Conservation (phyloP, 2,113 vertebrate genomes). For the Telmatochromis sp. region DNA sequence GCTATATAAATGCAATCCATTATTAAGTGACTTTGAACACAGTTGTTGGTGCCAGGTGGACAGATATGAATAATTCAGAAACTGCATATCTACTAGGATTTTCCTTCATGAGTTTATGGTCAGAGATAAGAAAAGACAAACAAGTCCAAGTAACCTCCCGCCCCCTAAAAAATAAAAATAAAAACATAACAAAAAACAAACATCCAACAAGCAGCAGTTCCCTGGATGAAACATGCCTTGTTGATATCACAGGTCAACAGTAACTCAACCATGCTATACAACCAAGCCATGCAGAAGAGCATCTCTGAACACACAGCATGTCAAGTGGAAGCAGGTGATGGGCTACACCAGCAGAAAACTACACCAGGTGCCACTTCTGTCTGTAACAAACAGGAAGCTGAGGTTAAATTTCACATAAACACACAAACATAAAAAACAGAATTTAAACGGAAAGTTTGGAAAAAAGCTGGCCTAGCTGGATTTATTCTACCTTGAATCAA, state of each 20-base stretch:
- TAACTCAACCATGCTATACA: background rate
- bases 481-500: background rate
- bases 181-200: rapidly evolving
- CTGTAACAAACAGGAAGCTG: background rate
- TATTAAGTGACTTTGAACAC: background rate
- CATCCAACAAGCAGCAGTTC: background rate
- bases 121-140: background rate
- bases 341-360: background rate
- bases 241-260: background rate
- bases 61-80: background rate
- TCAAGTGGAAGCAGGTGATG: background rate
- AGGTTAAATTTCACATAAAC: background rate
- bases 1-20: background rate
- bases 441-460: background rate
- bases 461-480: background rate
- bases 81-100: background rate
- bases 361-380: background rate
- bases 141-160: background rate
- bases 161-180: background rate
- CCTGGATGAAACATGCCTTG: background rate
- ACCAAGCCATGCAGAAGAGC: background rate
- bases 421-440: background rate
- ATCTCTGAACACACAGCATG: background rate
- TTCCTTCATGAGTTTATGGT: background rate
- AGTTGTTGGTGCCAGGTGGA: background rate